phyloP scores from a whole-genome alignment of 2,888 invertebrate species.

The Melinaea marsaeus region DNA sequence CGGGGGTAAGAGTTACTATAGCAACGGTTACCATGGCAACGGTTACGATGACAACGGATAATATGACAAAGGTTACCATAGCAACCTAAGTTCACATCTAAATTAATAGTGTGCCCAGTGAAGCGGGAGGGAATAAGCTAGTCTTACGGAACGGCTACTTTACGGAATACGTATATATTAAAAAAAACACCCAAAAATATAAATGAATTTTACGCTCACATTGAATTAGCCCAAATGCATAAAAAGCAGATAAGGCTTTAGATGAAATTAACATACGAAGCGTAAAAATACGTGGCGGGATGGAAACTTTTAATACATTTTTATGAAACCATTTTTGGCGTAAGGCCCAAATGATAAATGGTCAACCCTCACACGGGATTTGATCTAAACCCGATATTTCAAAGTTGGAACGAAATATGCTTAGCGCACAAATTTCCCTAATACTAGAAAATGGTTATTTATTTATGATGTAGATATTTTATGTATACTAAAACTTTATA shows the following conservation, averaged over 20 bases:
- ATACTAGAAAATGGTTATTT: constrained; percentile 2
- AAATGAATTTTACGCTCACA: constrained; percentile 37
- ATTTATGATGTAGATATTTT: neutral
- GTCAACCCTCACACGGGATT: constrained; percentile 59
- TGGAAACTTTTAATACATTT: constrained; percentile 68
- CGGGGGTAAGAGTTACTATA: too few relatives aligned
- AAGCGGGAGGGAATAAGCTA: too few relatives aligned
- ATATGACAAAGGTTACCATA: too few relatives aligned
- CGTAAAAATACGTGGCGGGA: constrained; percentile 56
- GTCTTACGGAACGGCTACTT: too few relatives aligned
- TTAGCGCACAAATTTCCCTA: constrained; percentile 27
- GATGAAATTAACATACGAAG: constrained; percentile 67
- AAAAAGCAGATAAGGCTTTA: constrained; percentile 58
- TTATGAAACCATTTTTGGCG: constrained; percentile 59
- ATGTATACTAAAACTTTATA: neutral
- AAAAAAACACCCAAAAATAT: too few relatives aligned
- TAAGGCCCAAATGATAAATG: constrained; percentile 68
- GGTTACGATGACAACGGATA: too few relatives aligned
- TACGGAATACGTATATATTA: too few relatives aligned
- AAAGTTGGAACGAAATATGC: constrained; percentile 30
- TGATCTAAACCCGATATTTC: constrained; percentile 54
- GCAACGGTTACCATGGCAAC: too few relatives aligned
- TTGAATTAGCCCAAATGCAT: constrained; percentile 47
- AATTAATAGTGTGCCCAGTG: too few relatives aligned
- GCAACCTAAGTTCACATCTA: too few relatives aligned